These are phyloP conservation scores for Sinocyclocheilus anophthalmus DNA, from an alignment of 2,113 vertebrate species.

Conservation along the genomic window DNA sequence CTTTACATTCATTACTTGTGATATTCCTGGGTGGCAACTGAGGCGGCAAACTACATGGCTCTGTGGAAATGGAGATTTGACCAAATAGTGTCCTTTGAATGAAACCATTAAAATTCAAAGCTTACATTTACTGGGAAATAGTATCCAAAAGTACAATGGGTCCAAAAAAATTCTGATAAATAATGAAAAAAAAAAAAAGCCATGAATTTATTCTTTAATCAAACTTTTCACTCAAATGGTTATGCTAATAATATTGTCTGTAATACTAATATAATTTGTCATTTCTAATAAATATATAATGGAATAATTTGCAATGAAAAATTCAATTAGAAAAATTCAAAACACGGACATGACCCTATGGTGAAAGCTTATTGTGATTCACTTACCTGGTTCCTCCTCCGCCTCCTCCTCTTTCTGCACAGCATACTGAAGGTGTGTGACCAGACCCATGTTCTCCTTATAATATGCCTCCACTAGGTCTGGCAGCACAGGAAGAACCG, in stretches of 20 bases:
- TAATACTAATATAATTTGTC: not conserved
- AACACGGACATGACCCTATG: no score
- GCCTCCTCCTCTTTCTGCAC: conserved; percentile 88
- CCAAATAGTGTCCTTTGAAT: not conserved
- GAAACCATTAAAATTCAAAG: not conserved
- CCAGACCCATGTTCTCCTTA: conserved; percentile 91
- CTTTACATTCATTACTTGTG: conserved; percentile 75
- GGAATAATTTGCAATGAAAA: no score
- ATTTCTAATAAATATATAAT: not conserved
- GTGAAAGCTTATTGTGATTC: not conserved
- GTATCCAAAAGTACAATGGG: not conserved
- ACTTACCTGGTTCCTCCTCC: conserved; percentile 85
- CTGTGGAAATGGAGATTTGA: conserved; percentile 67
- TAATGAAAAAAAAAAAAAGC: not conserved
- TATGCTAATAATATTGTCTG: not conserved
- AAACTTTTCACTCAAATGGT: not conserved
- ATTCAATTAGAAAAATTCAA: no score
- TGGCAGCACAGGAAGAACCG: conserved; percentile 84
- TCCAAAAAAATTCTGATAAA: not conserved
- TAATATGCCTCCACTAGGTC: conserved; percentile 94
- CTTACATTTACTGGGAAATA: not conserved
- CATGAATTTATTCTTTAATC: not conserved
- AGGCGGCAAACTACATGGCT: conserved; percentile 78
- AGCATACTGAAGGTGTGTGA: conserved; percentile 89
- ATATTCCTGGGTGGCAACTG: conserved; percentile 89